These are phyloP conservation scores for Tipula unca DNA, from an alignment of 2,888 invertebrate genomes.

Conservation along the genomic window DNA sequence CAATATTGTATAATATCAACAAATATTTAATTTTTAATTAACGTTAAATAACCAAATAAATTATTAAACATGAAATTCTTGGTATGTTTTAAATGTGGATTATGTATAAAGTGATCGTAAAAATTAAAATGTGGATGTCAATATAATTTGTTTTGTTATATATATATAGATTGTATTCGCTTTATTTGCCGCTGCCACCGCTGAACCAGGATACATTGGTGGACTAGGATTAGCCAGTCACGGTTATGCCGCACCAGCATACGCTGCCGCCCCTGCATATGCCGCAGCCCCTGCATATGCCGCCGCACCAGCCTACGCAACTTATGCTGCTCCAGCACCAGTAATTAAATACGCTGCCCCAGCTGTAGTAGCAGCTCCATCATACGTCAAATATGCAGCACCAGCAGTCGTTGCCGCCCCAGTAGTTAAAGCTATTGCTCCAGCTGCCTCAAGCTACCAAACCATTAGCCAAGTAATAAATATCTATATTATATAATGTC, in stretches of 20 bases:
- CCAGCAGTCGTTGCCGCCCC: slow-evolving; percentile 30
- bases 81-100: neutral
- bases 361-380: slow-evolving; percentile 32
- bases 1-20: neutral
- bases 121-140: neutral
- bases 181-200: slow-evolving; percentile 28
- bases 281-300: slow-evolving; percentile 28
- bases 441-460: slow-evolving; percentile 52
- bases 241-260: slow-evolving; percentile 30
- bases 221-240: slow-evolving; percentile 24
- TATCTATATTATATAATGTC: neutral
- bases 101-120: neutral
- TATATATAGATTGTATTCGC: slow-evolving; percentile 32
- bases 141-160: neutral
- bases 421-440: slow-evolving; percentile 34
- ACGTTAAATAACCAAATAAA: neutral
- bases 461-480: slow-evolving; percentile 44
- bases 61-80: neutral
- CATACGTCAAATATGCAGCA: slow-evolving; percentile 33
- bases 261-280: slow-evolving; percentile 31
- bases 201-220: slow-evolving; percentile 33
- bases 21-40: neutral
- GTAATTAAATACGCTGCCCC: slow-evolving; percentile 26
- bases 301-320: slow-evolving; percentile 29
- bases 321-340: neutral